These are phyloP conservation scores for Drosophila elegans DNA, from an alignment of 1,140 invertebrate genomes.

Conservation along the genomic window DNA sequence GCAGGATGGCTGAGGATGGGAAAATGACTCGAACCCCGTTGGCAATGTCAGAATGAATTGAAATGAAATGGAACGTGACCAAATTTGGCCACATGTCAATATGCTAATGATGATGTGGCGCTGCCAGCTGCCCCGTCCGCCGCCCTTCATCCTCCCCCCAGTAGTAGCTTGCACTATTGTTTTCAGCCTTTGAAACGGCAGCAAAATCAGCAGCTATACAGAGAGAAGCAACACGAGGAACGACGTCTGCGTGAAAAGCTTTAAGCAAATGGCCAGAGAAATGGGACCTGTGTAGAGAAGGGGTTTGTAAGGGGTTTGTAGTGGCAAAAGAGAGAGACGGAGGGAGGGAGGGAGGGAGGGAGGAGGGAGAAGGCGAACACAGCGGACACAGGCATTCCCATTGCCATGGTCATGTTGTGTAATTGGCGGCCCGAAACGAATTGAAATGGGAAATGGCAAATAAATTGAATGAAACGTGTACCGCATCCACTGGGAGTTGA, in stretches of 20 bases:
- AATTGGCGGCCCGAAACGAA: conserved; percentile 79
- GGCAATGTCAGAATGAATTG: conserved; percentile 66
- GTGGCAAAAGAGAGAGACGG: neutral
- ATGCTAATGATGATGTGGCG: conserved; percentile 72
- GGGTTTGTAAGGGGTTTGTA: neutral
- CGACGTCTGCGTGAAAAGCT: conserved; percentile 27
- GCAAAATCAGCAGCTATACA: neutral
- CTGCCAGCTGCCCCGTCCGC: conserved; percentile 3
- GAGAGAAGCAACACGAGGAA: neutral
- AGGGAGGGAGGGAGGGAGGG: too few relatives aligned
- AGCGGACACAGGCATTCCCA: conserved; percentile 27
- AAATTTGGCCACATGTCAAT: conserved; percentile 82
- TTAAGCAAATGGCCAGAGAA: conserved; percentile 38
- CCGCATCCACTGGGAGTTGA: conserved; percentile 18
- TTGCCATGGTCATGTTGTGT: conserved; percentile 61
- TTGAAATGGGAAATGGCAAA: conserved; percentile 80
- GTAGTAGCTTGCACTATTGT: neutral
- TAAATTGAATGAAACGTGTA: conserved; percentile 81
- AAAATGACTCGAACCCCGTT: conserved; percentile 72
- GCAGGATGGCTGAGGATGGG: conserved; percentile 22
- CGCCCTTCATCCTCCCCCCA: too few relatives aligned
- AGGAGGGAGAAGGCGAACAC: neutral
- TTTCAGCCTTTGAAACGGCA: conserved; percentile 1
- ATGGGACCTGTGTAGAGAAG: conserved; percentile 17
- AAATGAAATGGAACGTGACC: conserved; percentile 83